A percentile compares a stretch with the other conserved stretches of the same genome.
Evolutionary conservation across 2,888 invertebrate species (phyloP).

Genomic region (Papilio demoleus): DNA sequence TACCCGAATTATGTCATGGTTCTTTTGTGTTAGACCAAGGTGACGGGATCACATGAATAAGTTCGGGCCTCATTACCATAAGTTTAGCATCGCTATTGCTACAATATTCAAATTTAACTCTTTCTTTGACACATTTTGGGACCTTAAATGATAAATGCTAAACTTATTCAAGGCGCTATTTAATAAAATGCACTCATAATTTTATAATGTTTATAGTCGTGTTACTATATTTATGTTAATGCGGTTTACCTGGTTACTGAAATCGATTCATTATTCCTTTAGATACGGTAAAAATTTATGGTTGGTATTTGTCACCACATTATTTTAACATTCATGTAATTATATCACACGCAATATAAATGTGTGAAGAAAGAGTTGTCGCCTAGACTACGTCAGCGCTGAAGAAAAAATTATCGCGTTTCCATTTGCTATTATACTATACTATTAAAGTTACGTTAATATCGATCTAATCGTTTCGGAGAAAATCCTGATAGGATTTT

Average conservation of each 20-base stretch:
- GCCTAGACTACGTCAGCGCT: too few relatives aligned
- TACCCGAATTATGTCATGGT: conserved; percentile 34
- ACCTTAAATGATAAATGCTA: conserved; percentile 39
- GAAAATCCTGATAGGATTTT: too few relatives aligned
- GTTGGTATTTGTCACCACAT: too few relatives aligned
- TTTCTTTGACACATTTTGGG: conserved; percentile 41
- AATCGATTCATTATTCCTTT: neutral
- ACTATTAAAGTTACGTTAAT: too few relatives aligned
- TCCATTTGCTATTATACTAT: too few relatives aligned
- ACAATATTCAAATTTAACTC: conserved; percentile 40
- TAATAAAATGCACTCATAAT: conserved; percentile 27
- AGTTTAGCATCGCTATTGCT: conserved; percentile 37
- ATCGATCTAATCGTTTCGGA: too few relatives aligned
- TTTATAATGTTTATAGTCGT: conserved; percentile 33
- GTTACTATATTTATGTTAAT: neutral
- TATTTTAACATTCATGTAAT: too few relatives aligned
- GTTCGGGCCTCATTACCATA: conserved; percentile 39
- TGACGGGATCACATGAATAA: conserved; percentile 34
- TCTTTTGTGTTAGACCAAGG: conserved; percentile 34
- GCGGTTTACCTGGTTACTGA: neutral
- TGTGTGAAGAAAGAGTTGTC: too few relatives aligned
- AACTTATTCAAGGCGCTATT: conserved; percentile 37
- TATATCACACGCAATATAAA: too few relatives aligned
- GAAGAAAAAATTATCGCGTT: too few relatives aligned
- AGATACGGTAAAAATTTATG: neutral